Base-by-base conservation (phyloP, 2,113 vertebrate species). In the Pan paniscus region DNA sequence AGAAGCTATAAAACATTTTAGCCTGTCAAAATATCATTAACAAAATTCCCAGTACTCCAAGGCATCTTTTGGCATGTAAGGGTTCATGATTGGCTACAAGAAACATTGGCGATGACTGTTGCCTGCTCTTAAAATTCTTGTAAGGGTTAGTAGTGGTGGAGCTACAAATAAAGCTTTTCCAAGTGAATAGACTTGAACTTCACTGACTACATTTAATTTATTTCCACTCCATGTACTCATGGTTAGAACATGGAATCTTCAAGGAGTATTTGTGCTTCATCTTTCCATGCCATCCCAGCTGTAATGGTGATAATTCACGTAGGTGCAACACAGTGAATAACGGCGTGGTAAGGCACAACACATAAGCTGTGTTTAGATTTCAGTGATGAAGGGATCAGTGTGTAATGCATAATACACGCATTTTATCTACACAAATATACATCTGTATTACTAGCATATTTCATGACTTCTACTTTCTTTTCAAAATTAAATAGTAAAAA, bases 261-360 rank as follows among this genome's bases (percentile, higher is more conserved):
- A 1, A 43, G 22, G 48, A 23, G 17, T 57, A 10, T 68, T 57
- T 68, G 8, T 32, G 6, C 32, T 78, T 12, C 43, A 3, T 27
- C 23, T 83, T 52, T 5, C 25, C 78, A 16, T 1, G 25, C 4
- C 17, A 17, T 8, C 7, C 12, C 8, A 5, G 59, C 57, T 38
- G 5, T 0, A 35, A 3, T 0, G 10, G 30, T 35, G 10, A 0
- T 20, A 5, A 75, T 43, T 32, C 35, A 27, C 3, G 16, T 3
- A 9, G 11, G 43, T 57, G 52, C 40, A 17, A 6, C 35, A 9
- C 0, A 2, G 32, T 1, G 27, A 46, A 7, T 1, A 5, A 9
- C 6, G 10, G 18, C 40, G 2, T 12, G 22, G n/a, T 6, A 17
- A 59, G 64, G 57, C 0, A 9, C 5, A 14, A n/a, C 3, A 13